Evolutionary conservation across 64 coral and sea anemone species (phyloP).

Genomic region (Platygyra sinensis): DNA sequence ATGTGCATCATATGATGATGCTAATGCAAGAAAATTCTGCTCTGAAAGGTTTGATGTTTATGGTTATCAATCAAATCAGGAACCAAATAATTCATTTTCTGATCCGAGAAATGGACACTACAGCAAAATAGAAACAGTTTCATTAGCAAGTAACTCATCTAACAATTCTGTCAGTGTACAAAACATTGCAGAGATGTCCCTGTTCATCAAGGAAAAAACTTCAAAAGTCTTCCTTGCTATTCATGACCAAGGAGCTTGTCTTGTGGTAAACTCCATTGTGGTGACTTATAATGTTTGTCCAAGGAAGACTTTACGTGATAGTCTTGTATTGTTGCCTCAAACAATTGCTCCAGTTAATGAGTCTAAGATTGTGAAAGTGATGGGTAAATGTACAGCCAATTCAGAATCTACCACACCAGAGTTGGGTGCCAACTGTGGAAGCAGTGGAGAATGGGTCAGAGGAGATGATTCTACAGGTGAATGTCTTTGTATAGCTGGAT

Average conservation of each 20-base stretch:
- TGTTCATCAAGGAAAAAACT: constrained; percentile 21
- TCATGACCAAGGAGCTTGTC: constrained; percentile 41
- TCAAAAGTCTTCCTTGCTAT: constrained; percentile 40
- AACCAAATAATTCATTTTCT: background rate
- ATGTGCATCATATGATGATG: background rate
- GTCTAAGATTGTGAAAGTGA: constrained; percentile 18
- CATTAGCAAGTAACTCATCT: background rate
- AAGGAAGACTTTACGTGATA: background rate
- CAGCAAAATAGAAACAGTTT: constrained; percentile 11
- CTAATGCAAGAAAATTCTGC: background rate
- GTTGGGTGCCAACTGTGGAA: constrained; percentile 26
- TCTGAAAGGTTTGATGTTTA: constrained; percentile 37
- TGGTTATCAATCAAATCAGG: background rate
- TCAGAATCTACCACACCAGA: constrained; percentile 13
- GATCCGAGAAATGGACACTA: constrained; percentile 1
- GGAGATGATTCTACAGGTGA: background rate
- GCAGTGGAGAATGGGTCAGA: constrained; percentile 31
- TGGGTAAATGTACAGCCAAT: constrained; percentile 23
- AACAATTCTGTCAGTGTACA: background rate
- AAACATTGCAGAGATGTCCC: background rate
- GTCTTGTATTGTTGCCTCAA: background rate
- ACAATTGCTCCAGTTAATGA: constrained; percentile 51
- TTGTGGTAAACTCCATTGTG: background rate
- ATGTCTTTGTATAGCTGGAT: constrained; percentile 57
- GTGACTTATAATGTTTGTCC: constrained; percentile 31